Base-by-base conservation (phyloP, 1,140 invertebrate species). In the Heliconius hermathena region DNA sequence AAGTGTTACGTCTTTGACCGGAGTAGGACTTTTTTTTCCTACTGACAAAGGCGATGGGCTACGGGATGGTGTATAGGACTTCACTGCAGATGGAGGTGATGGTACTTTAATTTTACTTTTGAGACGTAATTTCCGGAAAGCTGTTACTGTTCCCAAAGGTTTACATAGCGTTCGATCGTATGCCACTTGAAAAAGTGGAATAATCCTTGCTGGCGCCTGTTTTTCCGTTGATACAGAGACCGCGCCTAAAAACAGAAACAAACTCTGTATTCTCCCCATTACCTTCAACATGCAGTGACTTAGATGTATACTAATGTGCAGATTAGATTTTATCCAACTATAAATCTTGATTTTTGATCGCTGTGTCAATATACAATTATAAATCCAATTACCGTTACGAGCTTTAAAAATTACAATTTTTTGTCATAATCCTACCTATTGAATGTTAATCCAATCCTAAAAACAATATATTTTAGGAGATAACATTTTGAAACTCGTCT, bases 171-270 rank as follows among this genome's bases (percentile, higher is more conserved):
- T 90, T 73, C 90, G 85, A 88, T 94, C 93, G 82, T 94, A 94
- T 54, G 86, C 86, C 36, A 94, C 93, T 90, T 94, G 93, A 83
- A 94, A 94, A 73, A 94, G 84, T 57, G 93, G 93, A 82, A 90
- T 87, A 49, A 93, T 88, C 80, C 88, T 95, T 95, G 83, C 96
- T 74, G 95, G 81, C 79, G 79, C 78, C 77, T 86, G 79, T 82
- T 81, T 87, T 85, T 83, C 83, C 84, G 83, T 83, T 57, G 79
- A 71, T 82, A 84, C 78, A 80, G 80, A 78, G 81, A 90, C 88
- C 83, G 71, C 73, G 82, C 93, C 93, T 94, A 94, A 94, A 94
- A 92, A 91, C 80, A 88, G 83, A 93, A 93, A 88, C 84, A 89
- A 88, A 87, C 81, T 83, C 79, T 78, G 79, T 76, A 83, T 76